A percentile compares a stretch with the other conserved stretches of the same genome.
phyloP scores from a whole-genome alignment of 1,140 invertebrate genomes.

The Harlomillsia oculata region DNA sequence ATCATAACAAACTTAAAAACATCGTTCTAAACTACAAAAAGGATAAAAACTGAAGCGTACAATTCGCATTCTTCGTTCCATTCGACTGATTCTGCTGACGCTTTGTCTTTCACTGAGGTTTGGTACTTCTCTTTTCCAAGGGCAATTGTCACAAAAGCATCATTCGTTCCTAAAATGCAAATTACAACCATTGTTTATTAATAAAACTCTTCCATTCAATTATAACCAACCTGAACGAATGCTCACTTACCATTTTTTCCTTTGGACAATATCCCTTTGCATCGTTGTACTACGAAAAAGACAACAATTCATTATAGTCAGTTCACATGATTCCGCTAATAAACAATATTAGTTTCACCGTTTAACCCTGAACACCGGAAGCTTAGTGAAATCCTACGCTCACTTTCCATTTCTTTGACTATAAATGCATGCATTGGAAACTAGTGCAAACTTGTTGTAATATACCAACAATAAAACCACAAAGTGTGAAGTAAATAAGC shows the following conservation, averaged over 20 bases:
- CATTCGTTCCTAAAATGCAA: conserved; percentile 59
- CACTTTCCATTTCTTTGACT: not conserved
- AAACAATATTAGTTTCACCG: too few relatives aligned
- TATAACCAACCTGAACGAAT: not conserved
- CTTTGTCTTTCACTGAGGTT: conserved; percentile 87
- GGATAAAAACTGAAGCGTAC: conserved; percentile 45
- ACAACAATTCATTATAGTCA: conserved; percentile 37
- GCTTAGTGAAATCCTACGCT: not conserved
- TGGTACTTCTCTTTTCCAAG: conserved; percentile 92
- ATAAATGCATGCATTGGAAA: too few relatives aligned
- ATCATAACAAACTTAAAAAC: not conserved
- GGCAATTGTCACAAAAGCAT: conserved; percentile 88
- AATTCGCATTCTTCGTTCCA: conserved; percentile 95
- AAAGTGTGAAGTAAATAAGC: too few relatives aligned
- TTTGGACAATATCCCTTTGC: conserved; percentile 62
- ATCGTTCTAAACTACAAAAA: not conserved
- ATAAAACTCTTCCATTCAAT: not conserved
- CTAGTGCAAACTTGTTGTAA: too few relatives aligned
- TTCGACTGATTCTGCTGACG: conserved; percentile 59
- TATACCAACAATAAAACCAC: too few relatives aligned
- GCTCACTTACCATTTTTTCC: conserved; percentile 66
- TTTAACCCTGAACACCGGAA: too few relatives aligned
- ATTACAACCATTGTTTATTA: not conserved
- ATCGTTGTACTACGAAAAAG: conserved; percentile 56
- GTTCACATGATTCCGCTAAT: not conserved